A percentile compares a stretch with the other conserved stretches of the same genome.
Conservation (phyloP, 2,113 vertebrate genomes). For the Chionis minor region DNA sequence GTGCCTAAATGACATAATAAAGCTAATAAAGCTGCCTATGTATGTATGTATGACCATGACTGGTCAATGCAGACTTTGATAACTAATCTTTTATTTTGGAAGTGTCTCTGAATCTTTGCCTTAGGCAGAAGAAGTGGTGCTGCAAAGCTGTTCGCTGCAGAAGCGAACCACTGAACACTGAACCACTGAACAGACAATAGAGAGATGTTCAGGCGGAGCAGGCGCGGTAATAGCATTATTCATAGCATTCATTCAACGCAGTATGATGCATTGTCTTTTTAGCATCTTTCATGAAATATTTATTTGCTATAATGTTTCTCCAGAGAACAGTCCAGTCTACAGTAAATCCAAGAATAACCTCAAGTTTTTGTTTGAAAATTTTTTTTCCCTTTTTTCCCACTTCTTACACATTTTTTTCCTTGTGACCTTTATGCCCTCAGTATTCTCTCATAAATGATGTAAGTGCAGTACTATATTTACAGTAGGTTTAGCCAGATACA, state of each 20-base stretch:
- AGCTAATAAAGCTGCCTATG: neutral
- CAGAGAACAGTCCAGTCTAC: neutral
- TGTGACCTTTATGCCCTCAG: neutral
- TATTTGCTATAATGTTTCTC: slow-evolving; percentile 28
- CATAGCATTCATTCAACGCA: neutral
- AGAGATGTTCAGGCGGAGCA: neutral
- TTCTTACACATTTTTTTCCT: neutral
- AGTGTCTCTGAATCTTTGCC: neutral
- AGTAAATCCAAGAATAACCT: neutral
- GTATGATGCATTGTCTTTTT: neutral
- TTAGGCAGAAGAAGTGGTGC: neutral
- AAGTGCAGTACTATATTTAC: neutral
- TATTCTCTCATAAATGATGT: neutral
- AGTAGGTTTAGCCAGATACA: neutral
- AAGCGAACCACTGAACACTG: neutral
- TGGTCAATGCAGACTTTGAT: neutral
- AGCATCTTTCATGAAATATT: slow-evolving; percentile 34
- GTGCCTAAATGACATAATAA: neutral
- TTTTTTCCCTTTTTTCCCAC: neutral
- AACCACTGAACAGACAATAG: neutral
- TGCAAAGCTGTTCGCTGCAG: neutral
- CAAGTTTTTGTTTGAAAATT: neutral
- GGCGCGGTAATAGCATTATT: neutral
- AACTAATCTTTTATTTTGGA: neutral
- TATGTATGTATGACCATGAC: neutral